phyloP scores from a whole-genome alignment of 2,888 invertebrate genomes.

The Phyto melanocephala region DNA sequence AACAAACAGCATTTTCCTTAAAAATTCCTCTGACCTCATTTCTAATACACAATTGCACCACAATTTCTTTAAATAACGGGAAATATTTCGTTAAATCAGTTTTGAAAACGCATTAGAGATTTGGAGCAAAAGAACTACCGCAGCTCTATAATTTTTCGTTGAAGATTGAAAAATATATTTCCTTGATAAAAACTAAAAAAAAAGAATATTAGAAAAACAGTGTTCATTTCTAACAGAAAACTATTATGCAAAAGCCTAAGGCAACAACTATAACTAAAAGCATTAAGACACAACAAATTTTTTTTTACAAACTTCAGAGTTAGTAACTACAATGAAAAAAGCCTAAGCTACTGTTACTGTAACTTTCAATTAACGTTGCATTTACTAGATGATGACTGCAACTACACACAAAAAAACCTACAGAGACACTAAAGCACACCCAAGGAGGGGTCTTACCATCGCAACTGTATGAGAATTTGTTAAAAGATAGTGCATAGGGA shows the following conservation, averaged over 20 bases:
- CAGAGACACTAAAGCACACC: background rate
- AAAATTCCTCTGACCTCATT: background rate
- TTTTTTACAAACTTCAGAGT: background rate
- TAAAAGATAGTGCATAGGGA: background rate
- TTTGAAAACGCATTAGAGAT: background rate
- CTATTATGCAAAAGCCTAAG: conserved; percentile 39
- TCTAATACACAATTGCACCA: background rate
- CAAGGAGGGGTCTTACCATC: background rate
- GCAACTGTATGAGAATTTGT: background rate
- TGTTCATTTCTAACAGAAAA: conserved; percentile 29
- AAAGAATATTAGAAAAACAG: no score
- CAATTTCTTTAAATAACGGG: background rate
- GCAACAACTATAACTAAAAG: conserved; percentile 2
- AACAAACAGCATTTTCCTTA: no score
- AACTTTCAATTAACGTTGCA: conserved; percentile 51
- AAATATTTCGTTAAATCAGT: background rate
- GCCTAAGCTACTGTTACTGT: conserved; percentile 41
- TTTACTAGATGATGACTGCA: conserved; percentile 31
- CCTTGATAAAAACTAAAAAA: background rate
- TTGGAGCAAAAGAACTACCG: background rate
- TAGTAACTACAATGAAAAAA: background rate
- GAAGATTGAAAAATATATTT: conserved; percentile 45
- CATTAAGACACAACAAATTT: background rate
- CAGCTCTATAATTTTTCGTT: conserved; percentile 17
- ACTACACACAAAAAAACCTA: conserved; percentile 4